phyloP scores from a whole-genome alignment of 1,140 invertebrate genomes.

The Ptiloglossa arizonensis region DNA sequence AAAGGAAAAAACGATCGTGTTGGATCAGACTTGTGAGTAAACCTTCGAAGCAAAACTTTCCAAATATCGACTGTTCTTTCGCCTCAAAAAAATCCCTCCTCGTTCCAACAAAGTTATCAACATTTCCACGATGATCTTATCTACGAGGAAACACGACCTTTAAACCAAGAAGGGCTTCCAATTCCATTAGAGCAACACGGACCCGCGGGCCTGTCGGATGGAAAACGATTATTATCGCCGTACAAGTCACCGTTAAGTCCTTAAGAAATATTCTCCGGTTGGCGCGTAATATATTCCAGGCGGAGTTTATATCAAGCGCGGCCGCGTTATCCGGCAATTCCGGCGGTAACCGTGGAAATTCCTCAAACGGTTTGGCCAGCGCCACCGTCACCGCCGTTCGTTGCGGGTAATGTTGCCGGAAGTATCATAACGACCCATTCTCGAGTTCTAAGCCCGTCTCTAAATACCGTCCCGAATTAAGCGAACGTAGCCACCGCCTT shows the following conservation, averaged over 20 bases:
- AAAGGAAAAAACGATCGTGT: too few species aligned
- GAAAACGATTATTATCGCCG: constrained; percentile 48
- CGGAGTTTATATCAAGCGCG: constrained; percentile 14
- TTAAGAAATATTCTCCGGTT: constrained; percentile 46
- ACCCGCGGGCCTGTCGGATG: constrained; percentile 26
- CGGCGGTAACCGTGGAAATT: constrained; percentile 27
- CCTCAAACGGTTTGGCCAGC: constrained; percentile 46
- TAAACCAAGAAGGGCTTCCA: not conserved
- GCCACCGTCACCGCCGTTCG: constrained; percentile 3
- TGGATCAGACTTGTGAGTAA: too few species aligned
- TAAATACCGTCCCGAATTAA: constrained; percentile 51
- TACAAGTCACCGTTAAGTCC: constrained; percentile 36
- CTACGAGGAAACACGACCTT: not conserved
- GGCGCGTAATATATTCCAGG: constrained; percentile 39
- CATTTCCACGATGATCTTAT: not conserved
- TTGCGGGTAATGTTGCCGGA: constrained; percentile 34
- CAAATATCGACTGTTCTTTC: too few species aligned
- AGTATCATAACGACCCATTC: constrained; percentile 54
- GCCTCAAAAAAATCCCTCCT: too few species aligned
- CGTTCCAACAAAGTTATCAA: constrained; percentile 5
- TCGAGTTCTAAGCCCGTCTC: constrained; percentile 48
- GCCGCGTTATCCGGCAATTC: constrained; percentile 44
- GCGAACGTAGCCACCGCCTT: constrained; percentile 30
- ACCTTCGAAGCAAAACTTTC: too few species aligned
- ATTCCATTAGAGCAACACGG: constrained; percentile 39